phyloP scores from a whole-genome alignment of 1,140 invertebrate species.

The Drosophila mayri region DNA sequence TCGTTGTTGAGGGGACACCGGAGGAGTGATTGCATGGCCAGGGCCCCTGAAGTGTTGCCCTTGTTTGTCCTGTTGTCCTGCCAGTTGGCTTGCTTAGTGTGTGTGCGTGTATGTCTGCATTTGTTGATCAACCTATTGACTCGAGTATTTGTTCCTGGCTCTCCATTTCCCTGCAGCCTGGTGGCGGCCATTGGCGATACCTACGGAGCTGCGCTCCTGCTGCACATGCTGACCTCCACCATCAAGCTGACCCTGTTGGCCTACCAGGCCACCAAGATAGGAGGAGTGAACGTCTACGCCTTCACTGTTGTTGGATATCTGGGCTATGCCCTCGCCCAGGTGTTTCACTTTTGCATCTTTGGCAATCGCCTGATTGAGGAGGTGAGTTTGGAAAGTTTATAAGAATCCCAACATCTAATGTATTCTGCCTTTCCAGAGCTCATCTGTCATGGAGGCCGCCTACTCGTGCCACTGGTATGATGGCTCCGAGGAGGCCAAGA shows the following conservation, averaged over 20 bases:
- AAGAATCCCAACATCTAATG: background rate
- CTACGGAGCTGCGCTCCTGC: constrained; percentile 91
- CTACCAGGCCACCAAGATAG: constrained; percentile 94
- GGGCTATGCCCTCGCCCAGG: constrained; percentile 91
- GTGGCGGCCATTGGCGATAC: constrained; percentile 92
- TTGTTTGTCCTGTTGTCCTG: constrained; percentile 18
- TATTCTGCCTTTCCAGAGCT: constrained; percentile 87
- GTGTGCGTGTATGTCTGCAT: background rate
- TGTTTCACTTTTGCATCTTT: constrained; percentile 94
- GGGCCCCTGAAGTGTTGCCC: constrained; percentile 14
- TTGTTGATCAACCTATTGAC: constrained; percentile 48
- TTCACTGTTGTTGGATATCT: constrained; percentile 91
- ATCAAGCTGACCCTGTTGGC: constrained; percentile 92
- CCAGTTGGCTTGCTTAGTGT: constrained; percentile 19
- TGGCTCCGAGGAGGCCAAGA: constrained; percentile 94
- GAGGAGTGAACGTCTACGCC: constrained; percentile 90
- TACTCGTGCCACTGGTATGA: constrained; percentile 95
- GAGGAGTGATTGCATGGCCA: constrained; percentile 13
- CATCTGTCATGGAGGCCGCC: constrained; percentile 94
- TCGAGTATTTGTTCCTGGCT: constrained; percentile 8
- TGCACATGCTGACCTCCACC: constrained; percentile 93
- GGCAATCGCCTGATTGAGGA: constrained; percentile 94
- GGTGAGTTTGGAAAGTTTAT: constrained; percentile 86
- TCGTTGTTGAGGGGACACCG: constrained; percentile 18
- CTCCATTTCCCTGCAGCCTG: constrained; percentile 86